Conservation (phyloP, 2,113 vertebrate genomes). For the Globicephala melas region DNA sequence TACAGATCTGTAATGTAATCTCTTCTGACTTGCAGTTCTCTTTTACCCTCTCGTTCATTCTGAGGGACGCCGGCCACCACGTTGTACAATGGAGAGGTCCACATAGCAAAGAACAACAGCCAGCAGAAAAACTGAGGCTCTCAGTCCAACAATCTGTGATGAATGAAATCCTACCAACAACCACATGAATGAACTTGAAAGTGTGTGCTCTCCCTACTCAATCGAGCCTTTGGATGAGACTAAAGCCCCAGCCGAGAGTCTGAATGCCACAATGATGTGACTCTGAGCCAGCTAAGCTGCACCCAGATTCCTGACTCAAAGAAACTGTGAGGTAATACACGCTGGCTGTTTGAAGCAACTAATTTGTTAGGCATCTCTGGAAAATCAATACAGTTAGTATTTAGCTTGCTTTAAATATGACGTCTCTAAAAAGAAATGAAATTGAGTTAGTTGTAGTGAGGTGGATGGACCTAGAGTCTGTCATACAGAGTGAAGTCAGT, state of each 20-base stretch:
- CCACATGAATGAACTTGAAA: not conserved
- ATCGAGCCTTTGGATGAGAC: not conserved
- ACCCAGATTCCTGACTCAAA: too few relatives aligned
- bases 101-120: not conserved
- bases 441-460: too few relatives aligned
- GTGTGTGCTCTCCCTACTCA: not conserved
- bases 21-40: not conserved
- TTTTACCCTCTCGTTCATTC: not conserved
- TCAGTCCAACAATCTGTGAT: not conserved
- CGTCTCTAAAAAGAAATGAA: too few relatives aligned
- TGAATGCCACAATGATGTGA: not conserved
- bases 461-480: too few relatives aligned
- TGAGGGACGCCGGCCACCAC: not conserved
- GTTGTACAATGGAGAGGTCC: not conserved
- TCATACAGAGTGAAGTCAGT: too few relatives aligned
- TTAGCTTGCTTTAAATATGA: too few relatives aligned
- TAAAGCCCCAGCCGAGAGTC: not conserved
- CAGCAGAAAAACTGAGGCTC: not conserved
- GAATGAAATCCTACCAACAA: not conserved
- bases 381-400: not conserved
- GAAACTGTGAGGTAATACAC: not conserved
- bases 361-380: not conserved
- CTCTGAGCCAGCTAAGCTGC: not conserved
- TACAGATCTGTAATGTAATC: not conserved
- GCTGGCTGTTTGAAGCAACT: not conserved